These are phyloP conservation scores for Parnassius glacialis DNA, from an alignment of 2,888 invertebrate genomes.

Conservation along the genomic window DNA sequence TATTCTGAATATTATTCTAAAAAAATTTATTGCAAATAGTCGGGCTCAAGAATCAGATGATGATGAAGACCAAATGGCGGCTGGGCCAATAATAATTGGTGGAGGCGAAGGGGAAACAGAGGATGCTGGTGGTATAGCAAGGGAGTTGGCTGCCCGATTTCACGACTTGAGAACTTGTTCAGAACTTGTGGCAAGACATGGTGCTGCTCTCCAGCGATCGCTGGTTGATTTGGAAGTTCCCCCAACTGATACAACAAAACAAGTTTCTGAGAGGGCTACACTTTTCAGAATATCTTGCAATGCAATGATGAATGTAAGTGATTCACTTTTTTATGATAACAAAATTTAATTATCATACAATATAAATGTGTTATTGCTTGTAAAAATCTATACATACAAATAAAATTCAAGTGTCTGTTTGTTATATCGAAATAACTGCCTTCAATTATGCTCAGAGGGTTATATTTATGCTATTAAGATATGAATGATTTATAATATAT, in stretches of 20 bases:
- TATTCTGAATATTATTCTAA: constrained; percentile 2
- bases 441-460: too few species aligned
- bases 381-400: too few species aligned
- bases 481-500: too few species aligned
- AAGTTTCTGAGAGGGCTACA: constrained; percentile 95
- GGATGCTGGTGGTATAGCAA: constrained; percentile 82
- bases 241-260: constrained; percentile 89
- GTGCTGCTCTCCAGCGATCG: constrained; percentile 89
- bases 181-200: constrained; percentile 94
- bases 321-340: not conserved
- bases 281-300: constrained; percentile 97
- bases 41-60: constrained; percentile 88
- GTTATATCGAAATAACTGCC: too few species aligned
- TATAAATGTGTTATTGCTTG: not conserved
- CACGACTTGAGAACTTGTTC: constrained; percentile 96
- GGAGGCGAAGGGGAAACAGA: constrained; percentile 79
- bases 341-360: not conserved
- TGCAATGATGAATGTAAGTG: constrained; percentile 94
- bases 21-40: constrained; percentile 45
- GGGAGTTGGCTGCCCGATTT: constrained; percentile 86
- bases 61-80: constrained; percentile 84
- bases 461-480: too few species aligned
- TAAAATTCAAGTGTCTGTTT: too few species aligned
- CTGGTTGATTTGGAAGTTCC: constrained; percentile 89
- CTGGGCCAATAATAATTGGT: constrained; percentile 67